phyloP scores from a whole-genome alignment of 2,888 invertebrate species.

The Cordilura impudica region DNA sequence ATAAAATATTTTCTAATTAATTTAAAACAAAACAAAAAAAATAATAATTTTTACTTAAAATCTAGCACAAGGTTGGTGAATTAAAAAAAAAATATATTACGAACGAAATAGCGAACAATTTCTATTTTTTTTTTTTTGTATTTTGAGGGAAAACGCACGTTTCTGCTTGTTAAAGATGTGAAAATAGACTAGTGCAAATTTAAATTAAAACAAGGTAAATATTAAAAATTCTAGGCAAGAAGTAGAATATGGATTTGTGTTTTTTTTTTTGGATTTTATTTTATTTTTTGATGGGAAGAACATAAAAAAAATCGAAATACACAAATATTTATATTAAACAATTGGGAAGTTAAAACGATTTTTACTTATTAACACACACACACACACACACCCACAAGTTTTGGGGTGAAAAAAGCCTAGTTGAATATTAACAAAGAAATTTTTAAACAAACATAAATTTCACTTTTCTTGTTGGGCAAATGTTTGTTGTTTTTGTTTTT shows the following conservation, averaged over 20 bases:
- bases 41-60: background rate
- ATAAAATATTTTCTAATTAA: conserved; percentile 12
- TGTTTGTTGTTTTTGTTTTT: background rate
- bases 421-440: background rate
- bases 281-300: background rate
- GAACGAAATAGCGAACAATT: conserved; percentile 3
- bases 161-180: conserved; percentile 45
- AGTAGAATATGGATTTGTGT: too few relatives aligned
- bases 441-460: background rate
- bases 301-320: background rate
- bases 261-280: background rate
- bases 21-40: background rate
- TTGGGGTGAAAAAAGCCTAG: background rate
- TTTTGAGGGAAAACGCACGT: conserved; percentile 47
- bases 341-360: background rate
- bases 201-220: conserved; percentile 39
- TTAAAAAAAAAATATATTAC: conserved; percentile 10
- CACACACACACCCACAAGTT: background rate
- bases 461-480: background rate
- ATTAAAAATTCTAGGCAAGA: conserved; percentile 25
- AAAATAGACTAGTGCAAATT: conserved; percentile 46
- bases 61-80: conserved; percentile 42
- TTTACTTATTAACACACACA: too few relatives aligned
- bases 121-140: background rate
- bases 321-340: background rate